Evolutionary conservation across 92 coral and sea anemone species (phyloP).

Genomic region (Zoanthus sansibaricus): DNA sequence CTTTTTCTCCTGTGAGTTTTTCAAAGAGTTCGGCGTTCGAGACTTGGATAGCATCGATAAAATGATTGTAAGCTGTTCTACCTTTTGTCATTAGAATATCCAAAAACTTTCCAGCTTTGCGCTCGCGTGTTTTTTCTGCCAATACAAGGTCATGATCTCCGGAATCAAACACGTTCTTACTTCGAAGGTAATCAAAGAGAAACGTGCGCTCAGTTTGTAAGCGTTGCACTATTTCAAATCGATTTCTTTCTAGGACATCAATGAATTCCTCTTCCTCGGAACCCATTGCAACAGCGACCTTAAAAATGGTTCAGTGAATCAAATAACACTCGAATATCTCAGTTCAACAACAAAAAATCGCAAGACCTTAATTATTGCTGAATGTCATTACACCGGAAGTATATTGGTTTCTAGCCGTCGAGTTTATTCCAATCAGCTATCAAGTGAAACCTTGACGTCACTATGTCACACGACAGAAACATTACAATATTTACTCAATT

Average conservation of each 20-base stretch:
- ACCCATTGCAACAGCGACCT: background rate
- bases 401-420: slow-evolving; percentile 3
- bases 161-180: slow-evolving; percentile 71
- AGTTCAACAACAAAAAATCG: background rate
- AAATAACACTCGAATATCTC: background rate
- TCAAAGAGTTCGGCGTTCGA: slow-evolving; percentile 71
- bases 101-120: slow-evolving; percentile 73
- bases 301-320: background rate
- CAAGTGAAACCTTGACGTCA: background rate
- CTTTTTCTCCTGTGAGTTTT: slow-evolving; percentile 72
- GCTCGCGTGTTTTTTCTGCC: slow-evolving; percentile 71
- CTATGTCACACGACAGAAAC: background rate
- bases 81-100: slow-evolving; percentile 76
- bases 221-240: slow-evolving; percentile 77
- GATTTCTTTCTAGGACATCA: slow-evolving; percentile 58
- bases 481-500: background rate
- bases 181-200: slow-evolving; percentile 76
- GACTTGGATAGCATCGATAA: slow-evolving; percentile 75
- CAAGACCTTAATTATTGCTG: no score
- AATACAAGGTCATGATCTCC: slow-evolving; percentile 75
- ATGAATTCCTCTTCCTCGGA: slow-evolving; percentile 49
- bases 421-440: background rate
- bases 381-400: background rate
- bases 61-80: slow-evolving; percentile 54
- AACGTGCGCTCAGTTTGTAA: slow-evolving; percentile 71